These are phyloP conservation scores for Crypturellus undulatus DNA, from an alignment of 2,113 vertebrate species.

Conservation along the genomic window DNA sequence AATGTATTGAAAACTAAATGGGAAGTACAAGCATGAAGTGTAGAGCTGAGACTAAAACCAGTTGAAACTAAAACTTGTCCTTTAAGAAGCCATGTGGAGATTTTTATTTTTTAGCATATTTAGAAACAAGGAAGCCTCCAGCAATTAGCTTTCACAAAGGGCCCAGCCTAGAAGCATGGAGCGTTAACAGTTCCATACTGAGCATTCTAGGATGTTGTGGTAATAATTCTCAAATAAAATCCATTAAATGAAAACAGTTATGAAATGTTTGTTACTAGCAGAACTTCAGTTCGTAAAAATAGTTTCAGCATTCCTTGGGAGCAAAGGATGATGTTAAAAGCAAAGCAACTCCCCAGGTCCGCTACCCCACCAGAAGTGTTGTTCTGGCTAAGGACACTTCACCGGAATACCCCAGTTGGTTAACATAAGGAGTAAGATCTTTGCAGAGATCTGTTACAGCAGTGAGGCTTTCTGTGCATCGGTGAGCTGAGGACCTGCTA, in stretches of 20 bases:
- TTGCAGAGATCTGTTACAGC: not conserved
- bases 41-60: constrained; percentile 21
- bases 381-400: not conserved
- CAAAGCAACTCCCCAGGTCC: not conserved
- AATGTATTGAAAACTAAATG: constrained; percentile 4
- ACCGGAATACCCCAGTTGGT: not conserved
- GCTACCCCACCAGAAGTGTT: not conserved
- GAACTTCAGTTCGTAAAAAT: not conserved
- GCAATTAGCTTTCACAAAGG: not conserved
- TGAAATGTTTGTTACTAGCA: not conserved
- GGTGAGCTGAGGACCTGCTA: not conserved
- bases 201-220: not conserved
- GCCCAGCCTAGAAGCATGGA: constrained; percentile 6
- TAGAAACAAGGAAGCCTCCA: not conserved
- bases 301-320: not conserved
- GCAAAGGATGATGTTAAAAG: not conserved
- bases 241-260: not conserved
- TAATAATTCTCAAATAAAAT: constrained; percentile 48
- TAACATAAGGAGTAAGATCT: not conserved
- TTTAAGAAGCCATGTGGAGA: not conserved
- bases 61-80: not conserved
- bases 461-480: not conserved
- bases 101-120: not conserved
- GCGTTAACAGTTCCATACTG: constrained; percentile 10
- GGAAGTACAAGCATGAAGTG: constrained; percentile 12